A percentile compares a stretch with the other conserved stretches of the same genome.
These are phyloP conservation scores for Clupea harengus DNA, from an alignment of 2,113 vertebrate genomes.

Conservation along the genomic window DNA sequence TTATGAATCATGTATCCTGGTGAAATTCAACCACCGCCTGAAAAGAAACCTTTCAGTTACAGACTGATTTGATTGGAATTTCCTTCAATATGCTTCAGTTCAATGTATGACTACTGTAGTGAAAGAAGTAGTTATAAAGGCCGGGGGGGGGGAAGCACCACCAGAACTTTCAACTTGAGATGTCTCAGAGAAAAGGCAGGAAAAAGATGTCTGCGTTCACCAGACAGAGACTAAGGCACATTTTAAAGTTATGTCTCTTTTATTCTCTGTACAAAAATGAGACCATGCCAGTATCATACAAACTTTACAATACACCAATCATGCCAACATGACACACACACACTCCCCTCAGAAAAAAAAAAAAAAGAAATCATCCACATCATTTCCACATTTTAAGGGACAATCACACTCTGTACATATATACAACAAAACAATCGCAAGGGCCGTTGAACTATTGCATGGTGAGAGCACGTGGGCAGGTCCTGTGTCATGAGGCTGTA, in stretches of 20 bases:
- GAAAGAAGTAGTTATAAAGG: background rate
- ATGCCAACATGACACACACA: conserved; percentile 42
- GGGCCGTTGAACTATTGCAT: background rate
- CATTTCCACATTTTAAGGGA: conserved; percentile 28
- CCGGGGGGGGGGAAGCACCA: too few relatives aligned
- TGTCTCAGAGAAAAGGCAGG: too few relatives aligned
- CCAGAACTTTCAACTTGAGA: too few relatives aligned
- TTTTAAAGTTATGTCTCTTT: conserved; percentile 50
- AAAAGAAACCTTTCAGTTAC: background rate
- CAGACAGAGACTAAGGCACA: background rate
- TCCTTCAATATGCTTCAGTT: background rate
- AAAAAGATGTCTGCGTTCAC: too few relatives aligned
- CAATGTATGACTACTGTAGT: too few relatives aligned
- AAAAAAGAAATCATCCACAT: conserved; percentile 21
- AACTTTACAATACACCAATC: conserved; percentile 71
- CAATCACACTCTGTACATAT: conserved; percentile 50
- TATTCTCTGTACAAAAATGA: conserved; percentile 73
- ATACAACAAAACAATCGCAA: conserved; percentile 55
- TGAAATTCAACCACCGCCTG: background rate
- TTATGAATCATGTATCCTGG: too few relatives aligned
- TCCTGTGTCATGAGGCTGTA: background rate
- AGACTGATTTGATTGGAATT: background rate
- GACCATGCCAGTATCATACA: conserved; percentile 57
- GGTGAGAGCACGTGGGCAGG: background rate
- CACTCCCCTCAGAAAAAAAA: conserved; percentile 19